Evolutionary conservation across 2,113 vertebrate genomes (phyloP).

Genomic region (Dipodomys stephensi): DNA sequence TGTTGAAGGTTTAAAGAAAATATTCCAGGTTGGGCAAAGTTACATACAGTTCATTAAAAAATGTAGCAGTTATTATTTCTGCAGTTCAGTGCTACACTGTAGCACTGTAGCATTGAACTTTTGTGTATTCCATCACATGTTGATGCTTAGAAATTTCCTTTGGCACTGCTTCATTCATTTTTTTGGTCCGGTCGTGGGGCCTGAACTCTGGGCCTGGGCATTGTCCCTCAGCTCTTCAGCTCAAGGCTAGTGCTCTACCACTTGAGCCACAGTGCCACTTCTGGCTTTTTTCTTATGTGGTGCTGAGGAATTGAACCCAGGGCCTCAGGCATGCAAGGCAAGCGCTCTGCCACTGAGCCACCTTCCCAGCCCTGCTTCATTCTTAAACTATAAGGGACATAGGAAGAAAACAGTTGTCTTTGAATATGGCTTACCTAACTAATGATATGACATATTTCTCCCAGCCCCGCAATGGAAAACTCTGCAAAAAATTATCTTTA

Average conservation of each 20-base stretch:
- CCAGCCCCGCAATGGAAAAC: background rate
- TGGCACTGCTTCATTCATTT: background rate
- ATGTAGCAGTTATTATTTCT: background rate
- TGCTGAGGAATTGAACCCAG: too few relatives aligned
- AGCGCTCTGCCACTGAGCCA: too few relatives aligned
- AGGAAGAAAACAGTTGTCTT: background rate
- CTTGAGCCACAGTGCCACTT: too few relatives aligned
- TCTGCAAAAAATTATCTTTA: background rate
- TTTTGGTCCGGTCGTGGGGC: too few relatives aligned
- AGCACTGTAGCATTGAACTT: background rate
- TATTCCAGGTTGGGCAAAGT: background rate
- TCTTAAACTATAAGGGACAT: background rate
- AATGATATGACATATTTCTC: background rate
- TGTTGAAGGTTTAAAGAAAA: slow-evolving; percentile 18
- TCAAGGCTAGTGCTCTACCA: too few relatives aligned
- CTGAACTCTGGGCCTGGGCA: too few relatives aligned
- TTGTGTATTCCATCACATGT: background rate
- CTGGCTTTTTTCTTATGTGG: too few relatives aligned
- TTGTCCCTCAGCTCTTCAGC: too few relatives aligned
- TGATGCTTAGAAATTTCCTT: background rate
- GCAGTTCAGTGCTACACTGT: background rate
- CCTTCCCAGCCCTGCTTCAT: background rate
- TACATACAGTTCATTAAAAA: background rate
- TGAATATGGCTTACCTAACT: background rate
- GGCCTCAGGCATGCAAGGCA: too few relatives aligned